phyloP scores from a whole-genome alignment of 2,888 invertebrate genomes.

The Tipula unca region DNA sequence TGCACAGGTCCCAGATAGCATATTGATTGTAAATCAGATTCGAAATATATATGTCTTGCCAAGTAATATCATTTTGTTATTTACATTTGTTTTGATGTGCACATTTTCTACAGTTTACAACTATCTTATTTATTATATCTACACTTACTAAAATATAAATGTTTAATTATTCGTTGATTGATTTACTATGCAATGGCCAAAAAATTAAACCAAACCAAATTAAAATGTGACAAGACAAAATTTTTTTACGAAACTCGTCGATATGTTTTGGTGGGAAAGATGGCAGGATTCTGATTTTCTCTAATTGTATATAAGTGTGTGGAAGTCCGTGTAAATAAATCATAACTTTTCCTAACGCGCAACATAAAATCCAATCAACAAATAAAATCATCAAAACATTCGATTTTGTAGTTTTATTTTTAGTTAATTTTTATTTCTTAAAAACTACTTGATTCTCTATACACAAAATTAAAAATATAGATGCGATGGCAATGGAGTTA shows the following conservation, averaged over 20 bases:
- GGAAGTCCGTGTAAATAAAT: not conserved
- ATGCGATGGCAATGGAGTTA: conserved; percentile 8
- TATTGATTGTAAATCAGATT: not conserved
- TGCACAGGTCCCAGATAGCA: not conserved
- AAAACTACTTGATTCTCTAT: not conserved
- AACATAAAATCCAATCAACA: not conserved
- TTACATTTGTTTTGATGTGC: not conserved
- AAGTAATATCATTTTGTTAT: not conserved
- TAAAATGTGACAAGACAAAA: not conserved
- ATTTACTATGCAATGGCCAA: not conserved
- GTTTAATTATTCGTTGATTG: not conserved
- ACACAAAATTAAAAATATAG: not conserved
- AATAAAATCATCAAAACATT: not conserved
- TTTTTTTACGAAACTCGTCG: not conserved
- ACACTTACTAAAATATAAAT: not conserved
- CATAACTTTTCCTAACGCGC: not conserved
- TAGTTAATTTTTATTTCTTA: not conserved
- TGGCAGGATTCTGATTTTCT: not conserved
- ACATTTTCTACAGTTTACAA: not conserved
- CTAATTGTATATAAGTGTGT: not conserved
- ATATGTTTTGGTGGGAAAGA: not conserved
- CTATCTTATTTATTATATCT: not conserved
- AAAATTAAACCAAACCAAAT: not conserved
- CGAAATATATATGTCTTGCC: not conserved
- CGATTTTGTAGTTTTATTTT: not conserved